Conservation (phyloP, 1,140 invertebrate species). For the Drosophila ananassae region DNA sequence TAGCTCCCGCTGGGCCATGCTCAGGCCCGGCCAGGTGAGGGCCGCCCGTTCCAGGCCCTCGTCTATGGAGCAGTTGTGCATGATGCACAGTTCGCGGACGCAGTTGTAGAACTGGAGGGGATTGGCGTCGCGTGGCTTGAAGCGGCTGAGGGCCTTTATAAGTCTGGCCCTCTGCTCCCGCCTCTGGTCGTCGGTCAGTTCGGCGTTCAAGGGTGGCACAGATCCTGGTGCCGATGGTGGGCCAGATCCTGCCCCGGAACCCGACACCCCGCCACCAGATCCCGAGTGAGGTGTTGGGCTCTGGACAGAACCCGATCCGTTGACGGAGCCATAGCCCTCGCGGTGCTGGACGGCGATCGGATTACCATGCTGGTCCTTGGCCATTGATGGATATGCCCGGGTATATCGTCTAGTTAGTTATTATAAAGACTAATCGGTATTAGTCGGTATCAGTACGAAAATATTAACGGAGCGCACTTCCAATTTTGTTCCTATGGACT, state of each 20-base stretch:
- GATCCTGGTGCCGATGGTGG: no score
- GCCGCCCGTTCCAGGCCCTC: conserved; percentile 57
- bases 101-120: conserved; percentile 69
- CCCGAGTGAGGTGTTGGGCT: no score
- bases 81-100: conserved; percentile 62
- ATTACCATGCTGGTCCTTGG: background rate
- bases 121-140: conserved; percentile 49
- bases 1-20: conserved; percentile 27
- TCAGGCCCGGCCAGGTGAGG: conserved; percentile 32
- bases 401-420: background rate
- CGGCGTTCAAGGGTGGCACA: background rate
- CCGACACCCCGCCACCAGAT: no score
- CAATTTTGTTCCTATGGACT: conserved; percentile 5
- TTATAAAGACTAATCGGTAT: background rate
- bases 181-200: background rate
- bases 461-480: background rate
- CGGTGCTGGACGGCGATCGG: background rate
- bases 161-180: conserved; percentile 40
- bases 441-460: background rate
- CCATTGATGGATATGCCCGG: conserved; percentile 1
- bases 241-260: no score
- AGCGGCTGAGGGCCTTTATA: conserved; percentile 41
- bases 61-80: conserved; percentile 70
- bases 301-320: background rate
- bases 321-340: background rate